Evolutionary conservation across 2,888 invertebrate genomes (phyloP), one percentile per base, ranked within the genome.

Genomic region (Thecocarcelia acutangulata): DNA sequence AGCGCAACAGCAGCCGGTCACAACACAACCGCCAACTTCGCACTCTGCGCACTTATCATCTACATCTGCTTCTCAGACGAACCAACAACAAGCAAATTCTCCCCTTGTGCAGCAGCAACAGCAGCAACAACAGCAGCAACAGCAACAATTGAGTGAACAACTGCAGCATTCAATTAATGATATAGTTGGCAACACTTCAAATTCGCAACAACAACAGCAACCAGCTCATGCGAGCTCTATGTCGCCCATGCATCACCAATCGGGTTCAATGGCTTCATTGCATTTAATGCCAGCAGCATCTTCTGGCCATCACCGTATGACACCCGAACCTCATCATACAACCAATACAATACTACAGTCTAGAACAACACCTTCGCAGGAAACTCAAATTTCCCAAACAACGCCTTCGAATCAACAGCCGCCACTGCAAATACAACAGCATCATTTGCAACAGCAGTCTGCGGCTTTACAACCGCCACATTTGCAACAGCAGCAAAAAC

Each of bases 121-220:
- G 61, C 85, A 84, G 13, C 85, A 85, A 0, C 87, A 33, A 86
- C 86, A 86, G 11, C 87, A 87, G 5, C 85, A 86, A 17, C 91
- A 91, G 79, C 90, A 89, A 84, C 91, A 88, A 80, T 86, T 92
- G 61, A 90, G 88, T 80, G 91, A 91, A 78, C 90, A 91, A 85
- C 84, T 91, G 84, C 90, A 90, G 86, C 90, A 90, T 88, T 90
- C 91, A 87, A 90, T 90, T 83, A 90, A 89, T 82, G 91, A 91
- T 77, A 90, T 90, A 83, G 91, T 90, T 21, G 90, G 90, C 19
- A 87, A 88, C 83, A 80, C 84, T 24, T 83, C 86, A 28, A 85
- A 85, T 12, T 64, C 86, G 77, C 88, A 88, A 42, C 85, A 84
- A 61, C 86, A 88, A 50, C 88, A 88, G 70, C 85, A 84, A 33